Conservation (phyloP, 2,113 vertebrate species). For the Cromileptes altivelis region DNA sequence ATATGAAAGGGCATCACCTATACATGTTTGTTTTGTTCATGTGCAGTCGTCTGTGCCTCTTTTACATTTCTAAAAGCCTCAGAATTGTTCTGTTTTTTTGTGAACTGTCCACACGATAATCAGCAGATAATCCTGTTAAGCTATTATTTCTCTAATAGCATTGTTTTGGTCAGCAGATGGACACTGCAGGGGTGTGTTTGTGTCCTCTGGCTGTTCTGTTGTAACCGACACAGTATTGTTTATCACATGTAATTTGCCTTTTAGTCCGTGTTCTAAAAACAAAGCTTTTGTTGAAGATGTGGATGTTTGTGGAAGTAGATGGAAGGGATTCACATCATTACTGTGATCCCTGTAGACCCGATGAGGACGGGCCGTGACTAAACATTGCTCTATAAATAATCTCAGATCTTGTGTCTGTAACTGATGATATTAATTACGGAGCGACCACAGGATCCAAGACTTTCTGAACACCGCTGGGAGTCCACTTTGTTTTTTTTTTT, state of each 20-base stretch:
- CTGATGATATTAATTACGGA: background rate
- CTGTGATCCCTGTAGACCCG: background rate
- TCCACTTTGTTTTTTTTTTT: too few relatives aligned
- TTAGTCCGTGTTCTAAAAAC: background rate
- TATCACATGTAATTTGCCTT: background rate
- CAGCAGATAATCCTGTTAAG: constrained; percentile 66
- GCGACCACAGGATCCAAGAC: constrained; percentile 19
- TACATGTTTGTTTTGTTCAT: background rate
- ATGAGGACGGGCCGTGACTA: constrained; percentile 4
- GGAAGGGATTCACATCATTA: background rate
- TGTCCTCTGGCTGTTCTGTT: constrained; percentile 25
- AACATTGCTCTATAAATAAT: constrained; percentile 40
- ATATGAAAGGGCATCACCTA: background rate
- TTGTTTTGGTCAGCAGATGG: constrained; percentile 66
- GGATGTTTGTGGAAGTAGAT: background rate
- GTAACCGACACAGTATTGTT: background rate
- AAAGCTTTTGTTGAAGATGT: background rate
- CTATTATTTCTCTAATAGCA: constrained; percentile 51
- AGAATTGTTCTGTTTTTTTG: constrained; percentile 17
- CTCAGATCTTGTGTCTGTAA: constrained; percentile 7
- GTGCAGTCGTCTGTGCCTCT: background rate
- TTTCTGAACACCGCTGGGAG: background rate
- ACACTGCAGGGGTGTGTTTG: constrained; percentile 45
- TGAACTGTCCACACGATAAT: constrained; percentile 15
- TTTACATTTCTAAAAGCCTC: background rate